Conservation (phyloP, 2,113 vertebrate species). For the Lanius collurio region DNA sequence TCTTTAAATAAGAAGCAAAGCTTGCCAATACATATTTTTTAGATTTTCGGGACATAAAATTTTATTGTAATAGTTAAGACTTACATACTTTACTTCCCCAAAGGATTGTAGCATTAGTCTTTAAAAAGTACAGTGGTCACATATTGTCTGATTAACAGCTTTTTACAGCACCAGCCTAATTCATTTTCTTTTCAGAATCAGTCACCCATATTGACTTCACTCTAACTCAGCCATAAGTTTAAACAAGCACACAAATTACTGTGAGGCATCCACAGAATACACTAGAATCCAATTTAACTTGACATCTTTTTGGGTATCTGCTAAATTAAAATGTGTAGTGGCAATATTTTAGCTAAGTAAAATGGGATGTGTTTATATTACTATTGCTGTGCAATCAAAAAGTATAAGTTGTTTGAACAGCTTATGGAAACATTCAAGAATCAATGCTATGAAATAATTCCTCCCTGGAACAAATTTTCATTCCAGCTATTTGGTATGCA, state of each 20-base stretch:
- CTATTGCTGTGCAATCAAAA: not conserved
- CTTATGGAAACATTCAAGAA: not conserved
- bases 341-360: not conserved
- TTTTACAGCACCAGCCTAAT: not conserved
- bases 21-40: not conserved
- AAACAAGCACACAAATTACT: not conserved
- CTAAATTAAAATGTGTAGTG: not conserved
- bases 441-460: not conserved
- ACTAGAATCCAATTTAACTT: not conserved
- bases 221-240: not conserved
- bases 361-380: not conserved
- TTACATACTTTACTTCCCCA: not conserved
- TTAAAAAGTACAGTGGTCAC: not conserved
- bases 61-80: not conserved
- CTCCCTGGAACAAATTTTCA: not conserved
- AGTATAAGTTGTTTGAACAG: not conserved
- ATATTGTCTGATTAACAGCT: not conserved
- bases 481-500: not conserved
- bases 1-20: not conserved
- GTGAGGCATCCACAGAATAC: not conserved
- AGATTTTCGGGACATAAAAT: not conserved
- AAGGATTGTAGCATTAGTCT: not conserved
- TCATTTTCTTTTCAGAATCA: not conserved
- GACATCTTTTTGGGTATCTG: not conserved
- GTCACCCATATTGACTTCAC: not conserved